These are phyloP conservation scores for Caenorhabditis drosophilae DNA, from an alignment of 2,888 invertebrate species.

Conservation along the genomic window DNA sequence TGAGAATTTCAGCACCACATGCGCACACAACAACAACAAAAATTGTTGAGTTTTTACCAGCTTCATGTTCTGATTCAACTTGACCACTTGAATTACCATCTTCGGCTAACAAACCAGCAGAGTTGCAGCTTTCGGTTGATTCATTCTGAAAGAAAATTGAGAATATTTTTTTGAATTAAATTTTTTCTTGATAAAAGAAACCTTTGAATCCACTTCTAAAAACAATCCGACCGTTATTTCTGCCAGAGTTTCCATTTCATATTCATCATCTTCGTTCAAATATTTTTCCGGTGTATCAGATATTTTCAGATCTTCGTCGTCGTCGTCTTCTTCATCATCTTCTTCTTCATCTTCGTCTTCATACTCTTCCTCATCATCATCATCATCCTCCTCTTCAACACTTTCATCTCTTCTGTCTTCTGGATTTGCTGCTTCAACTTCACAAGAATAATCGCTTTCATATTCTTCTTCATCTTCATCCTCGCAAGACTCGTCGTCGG, in stretches of 20 bases:
- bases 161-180: too few relatives aligned
- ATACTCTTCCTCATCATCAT: conserved; percentile 4
- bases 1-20: too few relatives aligned
- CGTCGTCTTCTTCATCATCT: neutral
- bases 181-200: too few relatives aligned
- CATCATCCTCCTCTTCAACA: conserved; percentile 3
- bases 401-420: conserved; percentile 1
- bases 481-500: neutral
- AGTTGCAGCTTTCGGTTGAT: neutral
- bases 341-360: conserved; percentile 1
- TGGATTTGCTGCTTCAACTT: neutral
- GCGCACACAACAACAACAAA: too few relatives aligned
- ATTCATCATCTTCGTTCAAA: neutral
- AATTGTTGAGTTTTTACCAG: too few relatives aligned
- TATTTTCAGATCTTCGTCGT: neutral
- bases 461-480: conserved; percentile 6
- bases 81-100: conserved; percentile 1
- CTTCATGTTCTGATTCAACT: neutral
- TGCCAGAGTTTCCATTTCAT: neutral
- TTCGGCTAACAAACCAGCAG: neutral
- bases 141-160: too few relatives aligned
- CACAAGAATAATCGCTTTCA: neutral
- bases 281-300: neutral
- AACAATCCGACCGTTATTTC: neutral
- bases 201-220: too few relatives aligned